Base-by-base conservation (phyloP, 37 sponge, comb jelly and placozoan genomes). In the Oscarella lobularis region DNA sequence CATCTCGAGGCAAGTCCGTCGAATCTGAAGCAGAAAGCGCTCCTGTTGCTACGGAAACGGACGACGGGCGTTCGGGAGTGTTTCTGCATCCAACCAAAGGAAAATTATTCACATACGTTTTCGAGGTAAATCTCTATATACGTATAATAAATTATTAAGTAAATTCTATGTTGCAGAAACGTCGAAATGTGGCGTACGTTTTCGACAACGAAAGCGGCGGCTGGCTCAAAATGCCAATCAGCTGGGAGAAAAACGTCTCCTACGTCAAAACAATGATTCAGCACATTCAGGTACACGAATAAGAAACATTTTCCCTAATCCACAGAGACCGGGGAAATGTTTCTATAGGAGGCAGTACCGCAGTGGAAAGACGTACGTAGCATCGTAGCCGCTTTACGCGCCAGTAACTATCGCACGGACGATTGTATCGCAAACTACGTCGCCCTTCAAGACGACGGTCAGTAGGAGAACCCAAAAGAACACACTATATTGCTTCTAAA, bases 151-250 rank as follows among this genome's bases (percentile, higher is more conserved):
- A 48, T 48, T 9, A 48, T 27, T 20, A 48, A 48, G 20, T 27
- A 48, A 48, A 9, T 48, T 14, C 32, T 82, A 9, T 37, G 5
- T 2, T 37, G 3, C 40, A 89, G 90, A 80, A 85, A 72, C 40
- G 75, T 0, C 27, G 68, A 4, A 89, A 89, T 76, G 74, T 81
- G 14, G 48, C 84, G 41, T 89, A 83, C 76, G 85, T 83, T 81
- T 83, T 85, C 73, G 83, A 89, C 33, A 83, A 85, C 39, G 54
- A 40, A 1, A 65, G 70, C 0, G 81, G 85, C 0, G 9, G 55
- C 3, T 90, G 91, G 91, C 41, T 86, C 3, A 83, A 83, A 0
- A 84, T 86, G 77, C 91, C 91, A 38, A 82, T 86, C n/a, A 38
- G 82, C 9, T 90, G 91, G 91, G 91, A 90, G 77, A 41, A 81